Base-by-base conservation (phyloP, 2,797 vertebrate genomes). In the Hypotaenidia philippensis region DNA sequence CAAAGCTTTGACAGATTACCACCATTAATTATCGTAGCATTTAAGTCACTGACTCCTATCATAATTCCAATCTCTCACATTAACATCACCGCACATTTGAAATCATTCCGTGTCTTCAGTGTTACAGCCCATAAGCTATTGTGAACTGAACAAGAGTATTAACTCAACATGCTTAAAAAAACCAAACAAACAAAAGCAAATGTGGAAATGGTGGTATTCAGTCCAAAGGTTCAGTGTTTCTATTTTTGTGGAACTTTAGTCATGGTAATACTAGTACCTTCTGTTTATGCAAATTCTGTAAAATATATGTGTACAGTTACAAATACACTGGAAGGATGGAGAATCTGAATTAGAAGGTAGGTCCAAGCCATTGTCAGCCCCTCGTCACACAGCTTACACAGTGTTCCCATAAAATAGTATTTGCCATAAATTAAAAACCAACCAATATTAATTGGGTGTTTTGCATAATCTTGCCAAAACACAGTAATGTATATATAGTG, bases 401-500 rank as follows among this genome's bases (percentile, higher is more conserved):
- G 90, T 97, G 91, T 97, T 96, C 90, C 93, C 96, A 55, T 92
- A 61, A 94, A 89, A 64, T 74, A 87, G 77, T 96, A 47, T 89
- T 97, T 92, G 83, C 90, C 93, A 88, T 87, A 91, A 95, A 79
- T 94, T 93, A 79, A 94, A 44, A 94, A 93, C 78, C 81, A 96
- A 86, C 92, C 81, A 89, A 47, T 95, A 90, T 96, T 77, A 89
- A 95, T 90, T 90, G 60, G 36, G 95, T 98, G 97, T 98, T 98
- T 97, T 98, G 98, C 94, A 47, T 97, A 97, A 95, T 87, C 80
- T 95, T 96, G 96, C 94, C 96, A 97, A 98, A 98, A 98, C 97
- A 98, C 97, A 96, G 93, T 96, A 74, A 91, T 70, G 89, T 98
- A 97, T 99, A 98, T 97, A 98, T 97, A 98, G 96, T 98, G 95